Base-by-base conservation (phyloP, 2,888 invertebrate genomes). In the Hipparchia sbordonii region DNA sequence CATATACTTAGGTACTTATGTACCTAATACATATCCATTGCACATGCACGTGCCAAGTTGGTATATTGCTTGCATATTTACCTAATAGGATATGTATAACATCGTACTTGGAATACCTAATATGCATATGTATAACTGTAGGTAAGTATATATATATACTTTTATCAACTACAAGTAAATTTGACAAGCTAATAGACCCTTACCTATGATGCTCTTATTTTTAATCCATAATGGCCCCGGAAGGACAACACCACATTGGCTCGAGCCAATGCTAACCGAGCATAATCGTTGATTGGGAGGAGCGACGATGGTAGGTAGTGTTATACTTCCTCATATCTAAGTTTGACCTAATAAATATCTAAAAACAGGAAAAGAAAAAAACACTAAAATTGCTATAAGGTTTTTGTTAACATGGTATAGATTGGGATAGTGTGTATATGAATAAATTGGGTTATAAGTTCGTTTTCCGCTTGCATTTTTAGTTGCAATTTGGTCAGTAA, bases 211-310 rank as follows among this genome's bases (percentile, higher is more conserved):
- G 79, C 74, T 81, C 76, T 79, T 85, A 82, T 86, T 85, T 85
- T 75, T 65, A 39, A 78, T 87, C 85, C 82, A 83, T 87, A 87
- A 85, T 82, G 80, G 75, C 80, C 82, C 79, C 79, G 72, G 74
- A 77, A 77, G 72, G 74, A 70, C 72, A 75, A 72, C 70, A 66
- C 67, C 60, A 70, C 23, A 5, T 39, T 39, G 39, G 71, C 74
- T 67, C 56, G 71, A 84, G 85, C 92, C 92, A 92, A 92, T 91
- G 85, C 89, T 84, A 81, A 79, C 76, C 80, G 74, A 82, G 83
- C 80, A 76, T 74, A 78, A 77, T 74, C 80, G 81, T 81, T 82
- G 78, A 82, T 82, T 86, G 92, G 92, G 89, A 88, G 91, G 91
- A 86, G 89, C 88, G 78, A 85, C 72, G 76, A n/a, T 70, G 71